Evolutionary conservation across 1,140 invertebrate genomes (phyloP).

Genomic region (Trypoxylus dichotomus): DNA sequence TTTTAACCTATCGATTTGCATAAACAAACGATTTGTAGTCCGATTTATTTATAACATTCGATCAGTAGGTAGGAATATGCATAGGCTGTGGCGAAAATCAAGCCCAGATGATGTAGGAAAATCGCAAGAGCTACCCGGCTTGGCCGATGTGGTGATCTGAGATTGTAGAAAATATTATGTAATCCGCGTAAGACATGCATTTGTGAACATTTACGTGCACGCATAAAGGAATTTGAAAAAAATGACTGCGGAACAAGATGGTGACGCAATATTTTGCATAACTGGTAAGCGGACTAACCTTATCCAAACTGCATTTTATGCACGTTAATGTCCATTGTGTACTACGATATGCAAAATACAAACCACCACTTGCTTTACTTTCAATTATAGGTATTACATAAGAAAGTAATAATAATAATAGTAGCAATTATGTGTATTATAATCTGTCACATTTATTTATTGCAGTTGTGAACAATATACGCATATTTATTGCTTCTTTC

Average conservation of each 20-base stretch:
- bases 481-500: too few species aligned
- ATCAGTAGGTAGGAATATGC: not conserved
- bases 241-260: not conserved
- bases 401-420: not conserved
- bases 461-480: too few species aligned
- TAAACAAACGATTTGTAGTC: slow-evolving; percentile 1
- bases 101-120: not conserved
- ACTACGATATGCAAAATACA: not conserved
- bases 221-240: not conserved
- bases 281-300: not conserved
- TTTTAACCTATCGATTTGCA: not conserved
- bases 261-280: not conserved
- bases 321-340: not conserved
- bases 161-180: not conserved
- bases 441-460: too few species aligned
- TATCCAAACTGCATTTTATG: not conserved
- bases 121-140: not conserved
- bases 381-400: slow-evolving; percentile 2
- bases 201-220: too few species aligned
- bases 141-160: not conserved
- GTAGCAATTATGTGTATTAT: too few species aligned
- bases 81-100: not conserved
- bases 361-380: not conserved
- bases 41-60: not conserved
- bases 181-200: not conserved